Percentiles rank a stretch among this genome's conserved stretches.
Evolutionary conservation across 2,888 invertebrate species (phyloP).

Genomic region (Eupsilia transversa): DNA sequence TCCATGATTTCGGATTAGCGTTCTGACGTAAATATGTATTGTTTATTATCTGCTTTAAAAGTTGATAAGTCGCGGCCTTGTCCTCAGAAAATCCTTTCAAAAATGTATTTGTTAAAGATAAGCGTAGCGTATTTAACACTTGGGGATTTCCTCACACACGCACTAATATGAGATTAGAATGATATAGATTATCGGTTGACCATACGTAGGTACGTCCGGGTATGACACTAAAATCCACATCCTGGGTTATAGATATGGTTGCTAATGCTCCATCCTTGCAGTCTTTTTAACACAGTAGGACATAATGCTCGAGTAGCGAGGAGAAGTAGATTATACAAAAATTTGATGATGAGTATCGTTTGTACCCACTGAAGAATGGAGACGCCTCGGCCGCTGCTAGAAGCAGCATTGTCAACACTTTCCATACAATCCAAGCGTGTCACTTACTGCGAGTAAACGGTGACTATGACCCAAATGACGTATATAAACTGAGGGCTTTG

Average conservation of each 20-base stretch:
- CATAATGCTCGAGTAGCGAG: background rate
- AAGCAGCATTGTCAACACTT: no score
- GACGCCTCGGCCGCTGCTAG: no score
- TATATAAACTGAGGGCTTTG: no score
- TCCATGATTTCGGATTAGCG: background rate
- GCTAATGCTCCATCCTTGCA: background rate
- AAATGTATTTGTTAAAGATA: background rate
- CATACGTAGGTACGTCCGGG: background rate
- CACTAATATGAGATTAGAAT: background rate
- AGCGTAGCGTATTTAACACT: background rate
- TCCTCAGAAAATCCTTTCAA: background rate
- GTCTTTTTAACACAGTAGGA: background rate
- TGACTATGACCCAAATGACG: no score
- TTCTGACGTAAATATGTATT: background rate
- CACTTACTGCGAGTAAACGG: no score
- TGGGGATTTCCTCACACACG: background rate
- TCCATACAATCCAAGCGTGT: no score
- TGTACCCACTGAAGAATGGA: no score
- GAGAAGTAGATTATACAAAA: background rate
- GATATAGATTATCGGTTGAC: background rate
- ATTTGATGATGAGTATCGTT: no score
- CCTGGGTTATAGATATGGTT: background rate
- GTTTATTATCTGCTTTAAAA: background rate
- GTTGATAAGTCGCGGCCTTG: constrained; percentile 8
- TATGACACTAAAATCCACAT: background rate